Evolutionary conservation across 2,797 vertebrate species (phyloP).

Genomic region (Momotus momota): DNA sequence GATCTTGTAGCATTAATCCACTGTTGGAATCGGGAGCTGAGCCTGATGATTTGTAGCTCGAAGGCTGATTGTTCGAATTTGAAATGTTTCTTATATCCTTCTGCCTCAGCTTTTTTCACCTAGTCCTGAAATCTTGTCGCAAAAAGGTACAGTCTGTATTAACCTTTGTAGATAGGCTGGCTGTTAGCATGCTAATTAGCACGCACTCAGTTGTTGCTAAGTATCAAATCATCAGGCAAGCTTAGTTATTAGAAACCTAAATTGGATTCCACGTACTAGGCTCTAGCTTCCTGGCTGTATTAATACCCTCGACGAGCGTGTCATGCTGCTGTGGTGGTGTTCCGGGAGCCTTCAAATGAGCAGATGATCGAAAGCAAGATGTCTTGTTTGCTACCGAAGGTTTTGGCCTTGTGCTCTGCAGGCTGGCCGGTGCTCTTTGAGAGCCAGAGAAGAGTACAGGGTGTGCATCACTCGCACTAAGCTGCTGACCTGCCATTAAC

Average conservation of each 20-base stretch:
- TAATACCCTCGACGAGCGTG: neutral
- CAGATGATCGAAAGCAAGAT: neutral
- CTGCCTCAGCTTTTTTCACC: neutral
- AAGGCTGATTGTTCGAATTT: neutral
- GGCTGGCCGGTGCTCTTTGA: neutral
- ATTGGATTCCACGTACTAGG: neutral
- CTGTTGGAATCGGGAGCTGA: neutral
- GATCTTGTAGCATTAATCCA: neutral
- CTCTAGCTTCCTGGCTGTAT: conserved; percentile 6
- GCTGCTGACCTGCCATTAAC: conserved; percentile 8
- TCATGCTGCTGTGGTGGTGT: neutral
- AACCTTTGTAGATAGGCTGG: neutral
- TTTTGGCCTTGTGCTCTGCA: conserved; percentile 9
- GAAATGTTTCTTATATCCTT: neutral
- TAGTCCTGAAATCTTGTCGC: neutral
- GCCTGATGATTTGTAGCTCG: neutral
- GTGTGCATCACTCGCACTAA: neutral
- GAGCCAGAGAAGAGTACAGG: neutral
- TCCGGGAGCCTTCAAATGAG: neutral
- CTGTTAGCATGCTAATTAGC: neutral
- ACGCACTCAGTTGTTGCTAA: neutral
- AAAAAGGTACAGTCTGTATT: neutral
- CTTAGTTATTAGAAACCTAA: conserved; percentile 22
- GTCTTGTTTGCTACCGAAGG: neutral
- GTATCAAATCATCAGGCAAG: neutral